Conservation (phyloP, 2,888 invertebrate species). For the Glaucopsyche alexis region DNA sequence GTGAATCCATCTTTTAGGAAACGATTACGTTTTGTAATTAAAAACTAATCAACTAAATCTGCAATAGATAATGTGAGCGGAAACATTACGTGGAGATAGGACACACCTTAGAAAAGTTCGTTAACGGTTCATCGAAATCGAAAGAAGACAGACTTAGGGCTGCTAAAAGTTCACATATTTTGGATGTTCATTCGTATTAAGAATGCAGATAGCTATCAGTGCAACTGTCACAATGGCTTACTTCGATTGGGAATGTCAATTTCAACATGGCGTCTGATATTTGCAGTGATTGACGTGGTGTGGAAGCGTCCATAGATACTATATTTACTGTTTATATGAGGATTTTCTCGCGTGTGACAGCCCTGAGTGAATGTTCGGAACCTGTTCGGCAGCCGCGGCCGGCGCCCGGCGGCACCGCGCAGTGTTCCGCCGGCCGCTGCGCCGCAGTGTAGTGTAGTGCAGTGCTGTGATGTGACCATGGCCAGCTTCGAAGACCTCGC, state of each 20-base stretch:
- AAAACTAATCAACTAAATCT: not conserved
- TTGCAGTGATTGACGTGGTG: too few relatives aligned
- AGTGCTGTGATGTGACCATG: constrained; percentile 59
- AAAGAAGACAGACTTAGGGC: constrained; percentile 53
- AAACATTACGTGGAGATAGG: constrained; percentile 66
- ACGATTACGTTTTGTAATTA: constrained; percentile 9
- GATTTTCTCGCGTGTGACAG: not conserved
- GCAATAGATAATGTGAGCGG: constrained; percentile 41
- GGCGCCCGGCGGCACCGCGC: constrained; percentile 45
- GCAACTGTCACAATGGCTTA: too few relatives aligned
- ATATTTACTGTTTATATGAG: not conserved
- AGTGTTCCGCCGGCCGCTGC: constrained; percentile 68
- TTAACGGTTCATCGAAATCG: constrained; percentile 79
- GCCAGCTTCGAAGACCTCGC: constrained; percentile 83
- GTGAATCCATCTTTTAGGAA: constrained; percentile 2
- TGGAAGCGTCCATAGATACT: too few relatives aligned
- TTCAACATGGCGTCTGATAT: not conserved
- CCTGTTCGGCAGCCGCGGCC: constrained; percentile 28
- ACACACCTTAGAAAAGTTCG: constrained; percentile 63
- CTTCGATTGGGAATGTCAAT: not conserved
- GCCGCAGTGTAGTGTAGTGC: constrained; percentile 10
- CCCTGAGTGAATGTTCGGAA: constrained; percentile 39
- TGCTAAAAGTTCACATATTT: not conserved
- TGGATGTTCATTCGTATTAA: not conserved
- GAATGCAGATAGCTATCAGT: not conserved